A percentile compares a stretch with the other conserved stretches of the same genome.
These are phyloP conservation scores for Phaonia tiefii DNA, from an alignment of 2,888 invertebrate genomes.

Conservation along the genomic window DNA sequence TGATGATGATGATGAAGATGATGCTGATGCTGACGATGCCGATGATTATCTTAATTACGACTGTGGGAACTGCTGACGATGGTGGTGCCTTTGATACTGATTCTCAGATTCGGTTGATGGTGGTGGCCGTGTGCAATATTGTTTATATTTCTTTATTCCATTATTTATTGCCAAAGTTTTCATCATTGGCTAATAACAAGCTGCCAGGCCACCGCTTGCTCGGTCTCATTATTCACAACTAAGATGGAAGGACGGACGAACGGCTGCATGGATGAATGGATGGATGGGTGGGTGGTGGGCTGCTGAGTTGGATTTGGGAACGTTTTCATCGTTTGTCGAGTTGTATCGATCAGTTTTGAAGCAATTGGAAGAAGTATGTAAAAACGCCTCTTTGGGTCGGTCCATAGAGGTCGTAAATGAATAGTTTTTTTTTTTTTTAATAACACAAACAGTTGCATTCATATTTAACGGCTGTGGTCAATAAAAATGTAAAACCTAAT, in stretches of 20 bases:
- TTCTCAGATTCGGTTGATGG: conserved; percentile 28
- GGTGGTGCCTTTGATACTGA: not conserved
- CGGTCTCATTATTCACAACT: conserved; percentile 38
- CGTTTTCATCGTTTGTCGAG: too few species aligned
- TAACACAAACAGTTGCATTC: not conserved
- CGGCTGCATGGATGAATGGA: not conserved
- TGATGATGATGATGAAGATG: conserved; percentile 30
- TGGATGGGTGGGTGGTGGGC: conserved; percentile 22
- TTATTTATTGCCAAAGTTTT: conserved; percentile 70
- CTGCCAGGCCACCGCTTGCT: conserved; percentile 52
- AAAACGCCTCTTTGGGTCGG: not conserved
- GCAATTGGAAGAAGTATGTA: too few species aligned
- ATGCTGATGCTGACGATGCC: conserved; percentile 9
- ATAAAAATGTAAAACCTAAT: conserved; percentile 22
- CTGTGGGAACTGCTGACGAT: conserved; percentile 21
- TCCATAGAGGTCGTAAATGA: not conserved
- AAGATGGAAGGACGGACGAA: not conserved
- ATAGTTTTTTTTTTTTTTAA: too few species aligned
- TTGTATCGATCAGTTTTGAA: not conserved
- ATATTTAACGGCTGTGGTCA: not conserved
- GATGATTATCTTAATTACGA: not conserved
- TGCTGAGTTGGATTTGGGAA: not conserved
- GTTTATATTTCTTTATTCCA: conserved; percentile 75
- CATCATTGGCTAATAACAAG: conserved; percentile 66
- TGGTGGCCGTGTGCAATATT: conserved; percentile 81